Base-by-base conservation (phyloP, 1,140 invertebrate genomes). In the Dolichoris vasculosae region DNA sequence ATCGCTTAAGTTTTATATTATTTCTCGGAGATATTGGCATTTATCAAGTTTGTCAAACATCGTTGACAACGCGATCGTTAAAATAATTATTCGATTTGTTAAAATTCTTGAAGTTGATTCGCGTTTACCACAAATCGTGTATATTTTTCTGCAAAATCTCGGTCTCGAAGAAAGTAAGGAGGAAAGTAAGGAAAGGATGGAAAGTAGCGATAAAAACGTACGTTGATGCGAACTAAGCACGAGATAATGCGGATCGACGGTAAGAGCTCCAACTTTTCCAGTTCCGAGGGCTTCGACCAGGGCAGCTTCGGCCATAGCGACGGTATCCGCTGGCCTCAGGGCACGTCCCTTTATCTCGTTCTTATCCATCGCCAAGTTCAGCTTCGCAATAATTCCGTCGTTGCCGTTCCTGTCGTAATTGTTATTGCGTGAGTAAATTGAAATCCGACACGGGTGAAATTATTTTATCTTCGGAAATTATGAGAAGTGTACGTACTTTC, bases 181-280 rank as follows among this genome's bases (percentile, higher is more conserved):
- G 9, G 13, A 59, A 26, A 26, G 26, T 26, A 13, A 59, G 1
- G 9, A 13, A 1, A 2, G 55, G 23, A 59, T 3, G 20, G 9
- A 17, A 43, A 73, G n/a, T 11, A 38, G 38, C 6, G n/a, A 43
- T 26, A 43, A 43, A 73, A 43, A 78, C 85, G 86, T 91, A 95
- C 94, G 90, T 89, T 91, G 88, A 23, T 92, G 94, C 6, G 96
- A 94, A 89, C 95, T 94, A 88, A 97, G 95, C 32, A 96, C 94
- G 75, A 97, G 92, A 90, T 96, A 97, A 83, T 95, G 94, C 0
- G 96, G 96, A 93, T 98, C 97, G 0, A 98, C 95, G 17, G 94
- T 95, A 1, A 98, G 91, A 46, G 95, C 95, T 0, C 97, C 97
- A 30, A 97, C 95, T 88, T 93, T 95, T 32, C 97, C 97, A 4